Percentiles rank a stretch among this genome's conserved stretches.
phyloP scores from a whole-genome alignment of 2,113 vertebrate species.

The Urocynchramus pylzowi region DNA sequence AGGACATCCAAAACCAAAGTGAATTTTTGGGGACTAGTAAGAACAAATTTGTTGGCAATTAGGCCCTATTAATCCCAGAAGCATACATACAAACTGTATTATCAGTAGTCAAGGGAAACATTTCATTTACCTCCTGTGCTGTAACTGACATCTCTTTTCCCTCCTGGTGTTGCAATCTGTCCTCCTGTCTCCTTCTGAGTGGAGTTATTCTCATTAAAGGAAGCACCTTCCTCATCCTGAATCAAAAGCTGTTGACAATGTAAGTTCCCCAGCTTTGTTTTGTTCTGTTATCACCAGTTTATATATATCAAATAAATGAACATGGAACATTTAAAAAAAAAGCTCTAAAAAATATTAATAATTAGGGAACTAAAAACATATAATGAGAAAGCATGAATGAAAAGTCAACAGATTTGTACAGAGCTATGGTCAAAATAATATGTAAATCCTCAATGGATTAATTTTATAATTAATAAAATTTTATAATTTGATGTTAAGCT shows the following conservation, averaged over 20 bases:
- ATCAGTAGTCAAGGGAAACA: neutral
- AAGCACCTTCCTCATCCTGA: neutral
- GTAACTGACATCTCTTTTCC: neutral
- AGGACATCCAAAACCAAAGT: neutral
- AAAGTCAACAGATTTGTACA: neutral
- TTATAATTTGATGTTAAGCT: constrained; percentile 53
- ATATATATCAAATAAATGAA: neutral
- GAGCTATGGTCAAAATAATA: neutral
- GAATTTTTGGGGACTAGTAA: neutral
- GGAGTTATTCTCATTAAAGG: neutral
- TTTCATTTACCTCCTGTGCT: neutral
- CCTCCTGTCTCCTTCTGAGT: neutral
- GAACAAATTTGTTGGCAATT: neutral
- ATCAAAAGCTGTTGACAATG: neutral
- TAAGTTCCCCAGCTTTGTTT: neutral
- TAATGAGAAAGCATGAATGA: neutral
- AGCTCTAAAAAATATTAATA: neutral
- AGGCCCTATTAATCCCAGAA: neutral
- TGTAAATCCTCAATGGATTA: constrained; percentile 8
- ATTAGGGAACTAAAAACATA: neutral
- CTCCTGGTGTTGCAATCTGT: neutral
- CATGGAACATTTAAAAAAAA: neutral
- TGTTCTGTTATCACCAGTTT: neutral
- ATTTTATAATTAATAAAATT: neutral
- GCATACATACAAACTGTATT: neutral